A percentile compares a stretch with the other conserved stretches of the same genome.
phyloP scores from a whole-genome alignment of 2,113 vertebrate genomes.

The Urocynchramus pylzowi region DNA sequence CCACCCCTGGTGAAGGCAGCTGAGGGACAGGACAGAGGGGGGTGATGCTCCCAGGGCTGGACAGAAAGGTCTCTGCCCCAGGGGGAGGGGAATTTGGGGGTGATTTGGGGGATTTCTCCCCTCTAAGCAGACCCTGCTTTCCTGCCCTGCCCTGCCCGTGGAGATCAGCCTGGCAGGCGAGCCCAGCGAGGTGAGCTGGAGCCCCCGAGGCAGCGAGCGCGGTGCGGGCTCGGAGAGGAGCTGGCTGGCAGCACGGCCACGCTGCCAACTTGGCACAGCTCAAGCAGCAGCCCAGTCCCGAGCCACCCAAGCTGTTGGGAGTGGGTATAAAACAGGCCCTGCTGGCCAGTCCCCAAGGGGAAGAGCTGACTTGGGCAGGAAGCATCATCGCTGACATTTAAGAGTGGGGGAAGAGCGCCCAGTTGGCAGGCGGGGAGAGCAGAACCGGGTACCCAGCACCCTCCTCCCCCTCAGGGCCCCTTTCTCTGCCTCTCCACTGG shows the following conservation, averaged over 20 bases:
- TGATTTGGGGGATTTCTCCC: background rate
- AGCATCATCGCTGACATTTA: conserved; percentile 44
- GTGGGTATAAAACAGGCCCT: conserved; percentile 38
- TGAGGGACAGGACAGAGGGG: background rate
- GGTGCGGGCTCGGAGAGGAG: background rate
- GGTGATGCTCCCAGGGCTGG: background rate
- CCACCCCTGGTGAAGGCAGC: background rate
- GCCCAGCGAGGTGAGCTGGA: background rate
- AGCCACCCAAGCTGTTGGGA: conserved; percentile 59
- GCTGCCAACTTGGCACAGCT: conserved; percentile 41
- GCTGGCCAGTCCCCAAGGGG: conserved; percentile 41
- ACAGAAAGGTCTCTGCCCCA: background rate
- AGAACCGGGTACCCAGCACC: background rate
- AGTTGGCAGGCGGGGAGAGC: background rate
- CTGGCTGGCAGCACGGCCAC: background rate
- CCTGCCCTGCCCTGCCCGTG: background rate
- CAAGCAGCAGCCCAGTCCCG: conserved; percentile 23
- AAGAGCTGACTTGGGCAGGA: conserved; percentile 55
- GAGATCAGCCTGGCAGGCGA: background rate
- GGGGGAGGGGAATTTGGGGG: too few relatives aligned
- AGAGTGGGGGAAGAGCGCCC: background rate
- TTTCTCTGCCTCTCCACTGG: background rate
- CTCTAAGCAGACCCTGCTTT: background rate
- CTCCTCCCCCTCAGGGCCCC: background rate
- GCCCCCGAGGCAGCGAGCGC: fast-evolving